Evolutionary conservation across 2,888 invertebrate genomes (phyloP).

Genomic region (Germaria angustata): DNA sequence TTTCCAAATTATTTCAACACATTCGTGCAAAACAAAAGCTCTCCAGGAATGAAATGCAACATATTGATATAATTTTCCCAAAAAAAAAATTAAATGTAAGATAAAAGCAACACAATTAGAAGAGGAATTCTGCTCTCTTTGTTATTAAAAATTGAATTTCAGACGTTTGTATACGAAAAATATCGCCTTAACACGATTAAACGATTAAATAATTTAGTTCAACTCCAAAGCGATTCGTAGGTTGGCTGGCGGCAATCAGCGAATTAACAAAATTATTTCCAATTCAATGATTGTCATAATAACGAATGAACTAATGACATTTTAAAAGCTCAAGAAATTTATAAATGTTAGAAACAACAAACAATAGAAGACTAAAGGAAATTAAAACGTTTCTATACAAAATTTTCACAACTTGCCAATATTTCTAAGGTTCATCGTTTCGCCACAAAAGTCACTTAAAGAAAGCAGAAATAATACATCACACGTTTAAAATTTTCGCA

Average conservation of each 20-base stretch:
- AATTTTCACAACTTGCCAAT: slow-evolving; percentile 29
- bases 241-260: slow-evolving; percentile 17
- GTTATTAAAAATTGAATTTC: neutral
- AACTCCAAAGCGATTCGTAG: neutral
- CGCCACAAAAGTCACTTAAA: neutral
- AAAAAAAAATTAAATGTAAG: neutral
- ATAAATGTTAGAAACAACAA: neutral
- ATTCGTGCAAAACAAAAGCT: slow-evolving; percentile 47
- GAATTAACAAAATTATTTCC: slow-evolving; percentile 77
- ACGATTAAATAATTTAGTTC: slow-evolving; percentile 34
- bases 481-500: slow-evolving; percentile 49
- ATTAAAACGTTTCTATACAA: neutral
- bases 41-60: neutral
- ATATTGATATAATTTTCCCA: slow-evolving; percentile 22
- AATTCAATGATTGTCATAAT: slow-evolving; percentile 75
- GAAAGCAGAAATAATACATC: slow-evolving; percentile 6
- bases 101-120: slow-evolving; percentile 15
- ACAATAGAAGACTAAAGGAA: neutral
- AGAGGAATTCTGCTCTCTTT: slow-evolving; percentile 8
- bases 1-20: slow-evolving; percentile 35
- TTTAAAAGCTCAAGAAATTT: slow-evolving; percentile 47
- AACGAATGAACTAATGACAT: slow-evolving; percentile 65
- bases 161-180: neutral
- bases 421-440: slow-evolving; percentile 12
- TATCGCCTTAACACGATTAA: slow-evolving; percentile 45